Evolutionary conservation across 2,113 vertebrate species (phyloP).

Genomic region (Agapornis roseicollis): DNA sequence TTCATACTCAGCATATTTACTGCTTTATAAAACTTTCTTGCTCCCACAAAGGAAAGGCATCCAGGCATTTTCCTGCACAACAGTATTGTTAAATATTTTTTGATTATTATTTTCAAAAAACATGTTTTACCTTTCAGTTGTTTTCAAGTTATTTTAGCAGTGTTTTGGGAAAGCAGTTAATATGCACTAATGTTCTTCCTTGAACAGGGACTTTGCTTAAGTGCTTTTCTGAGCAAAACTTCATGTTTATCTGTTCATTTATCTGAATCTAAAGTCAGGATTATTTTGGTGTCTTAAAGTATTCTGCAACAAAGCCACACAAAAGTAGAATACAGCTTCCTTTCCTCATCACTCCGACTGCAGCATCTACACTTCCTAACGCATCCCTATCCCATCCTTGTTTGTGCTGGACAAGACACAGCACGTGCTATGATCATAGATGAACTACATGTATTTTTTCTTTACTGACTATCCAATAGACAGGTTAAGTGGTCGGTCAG

Average conservation of each 20-base stretch:
- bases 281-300: neutral
- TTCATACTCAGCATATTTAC: conserved; percentile 18
- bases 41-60: neutral
- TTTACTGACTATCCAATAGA: neutral
- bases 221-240: neutral
- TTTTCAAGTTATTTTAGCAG: neutral
- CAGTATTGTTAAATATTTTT: neutral
- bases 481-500: neutral
- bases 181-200: neutral
- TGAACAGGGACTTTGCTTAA: neutral
- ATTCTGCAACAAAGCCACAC: neutral
- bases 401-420: neutral
- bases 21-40: neutral
- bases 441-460: neutral
- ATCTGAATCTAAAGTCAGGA: neutral
- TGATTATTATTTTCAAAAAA: neutral
- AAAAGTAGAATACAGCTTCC: neutral
- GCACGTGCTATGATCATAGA: neutral
- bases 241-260: neutral
- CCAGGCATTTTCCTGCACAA: neutral
- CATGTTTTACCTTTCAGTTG: neutral
- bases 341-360: neutral
- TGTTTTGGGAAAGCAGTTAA: neutral
- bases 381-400: neutral
- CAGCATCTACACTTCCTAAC: neutral